Percentiles rank a stretch among this genome's conserved stretches.
phyloP scores from a whole-genome alignment of 2,797 vertebrate genomes.

The Philypnodon macrostomus region DNA sequence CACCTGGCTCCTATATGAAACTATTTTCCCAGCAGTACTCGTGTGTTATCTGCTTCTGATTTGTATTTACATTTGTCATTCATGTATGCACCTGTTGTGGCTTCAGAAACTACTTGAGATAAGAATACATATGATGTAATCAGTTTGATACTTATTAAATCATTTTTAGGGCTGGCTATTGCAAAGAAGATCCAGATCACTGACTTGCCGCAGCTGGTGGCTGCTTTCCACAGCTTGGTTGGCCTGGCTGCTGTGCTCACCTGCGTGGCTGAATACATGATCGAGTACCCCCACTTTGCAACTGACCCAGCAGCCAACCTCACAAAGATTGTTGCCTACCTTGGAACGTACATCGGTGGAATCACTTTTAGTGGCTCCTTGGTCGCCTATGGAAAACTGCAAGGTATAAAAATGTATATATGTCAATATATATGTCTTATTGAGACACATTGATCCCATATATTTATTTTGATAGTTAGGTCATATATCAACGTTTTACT shows the following conservation, averaged over 20 bases:
- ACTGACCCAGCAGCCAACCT: constrained; percentile 75
- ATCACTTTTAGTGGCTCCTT: constrained; percentile 81
- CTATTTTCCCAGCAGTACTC: constrained; percentile 61
- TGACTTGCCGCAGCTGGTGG: constrained; percentile 82
- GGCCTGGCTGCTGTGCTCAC: constrained; percentile 78
- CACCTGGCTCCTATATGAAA: constrained; percentile 58
- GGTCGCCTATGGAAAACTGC: constrained; percentile 78
- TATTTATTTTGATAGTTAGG: too few relatives aligned
- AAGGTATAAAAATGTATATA: constrained; percentile 56
- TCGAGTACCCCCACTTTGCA: constrained; percentile 80
- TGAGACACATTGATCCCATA: not conserved
- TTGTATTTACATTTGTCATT: constrained; percentile 31
- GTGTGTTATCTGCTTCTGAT: constrained; percentile 44
- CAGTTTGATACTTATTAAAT: not conserved
- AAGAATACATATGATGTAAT: constrained; percentile 1
- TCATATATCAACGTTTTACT: too few relatives aligned
- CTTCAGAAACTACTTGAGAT: not conserved
- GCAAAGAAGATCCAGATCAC: constrained; percentile 84
- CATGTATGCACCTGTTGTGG: constrained; percentile 20
- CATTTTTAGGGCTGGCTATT: constrained; percentile 72
- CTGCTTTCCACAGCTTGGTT: constrained; percentile 84
- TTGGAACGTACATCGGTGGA: constrained; percentile 77
- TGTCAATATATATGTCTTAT: not conserved
- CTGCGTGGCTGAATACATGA: constrained; percentile 76
- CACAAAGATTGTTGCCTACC: constrained; percentile 76